Percentiles rank a stretch among this genome's conserved stretches.
These are phyloP conservation scores for Buceros bicornis DNA, from an alignment of 2,797 vertebrate genomes.

Conservation along the genomic window DNA sequence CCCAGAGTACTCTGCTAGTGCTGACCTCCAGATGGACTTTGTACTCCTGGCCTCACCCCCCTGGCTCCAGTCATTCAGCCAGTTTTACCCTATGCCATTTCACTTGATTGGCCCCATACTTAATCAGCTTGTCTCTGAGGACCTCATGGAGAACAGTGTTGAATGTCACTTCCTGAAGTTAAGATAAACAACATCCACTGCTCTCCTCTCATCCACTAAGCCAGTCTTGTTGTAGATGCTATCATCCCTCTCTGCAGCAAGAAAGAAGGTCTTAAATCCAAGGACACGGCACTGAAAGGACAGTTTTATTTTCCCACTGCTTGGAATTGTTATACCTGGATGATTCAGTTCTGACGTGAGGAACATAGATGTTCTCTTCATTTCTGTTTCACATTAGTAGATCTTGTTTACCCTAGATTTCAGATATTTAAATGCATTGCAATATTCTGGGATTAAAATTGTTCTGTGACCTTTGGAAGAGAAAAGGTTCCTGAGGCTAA, in stretches of 20 bases:
- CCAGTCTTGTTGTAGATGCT: background rate
- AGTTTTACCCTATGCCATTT: background rate
- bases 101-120: background rate
- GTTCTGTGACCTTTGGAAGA: slow-evolving; percentile 27
- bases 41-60: background rate
- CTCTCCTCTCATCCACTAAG: background rate
- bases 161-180: background rate
- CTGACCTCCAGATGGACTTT: background rate
- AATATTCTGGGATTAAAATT: slow-evolving; percentile 27
- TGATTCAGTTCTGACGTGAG: background rate
- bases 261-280: background rate
- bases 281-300: background rate
- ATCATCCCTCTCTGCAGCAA: background rate
- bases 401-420: slow-evolving; percentile 7
- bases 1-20: background rate
- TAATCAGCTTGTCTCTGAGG: background rate
- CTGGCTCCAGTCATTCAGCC: background rate
- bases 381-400: slow-evolving; percentile 25
- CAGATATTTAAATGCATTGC: slow-evolving; percentile 12
- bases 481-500: slow-evolving; percentile 51
- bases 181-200: background rate
- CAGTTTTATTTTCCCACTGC: background rate
- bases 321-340: background rate
- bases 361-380: slow-evolving; percentile 2
- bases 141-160: background rate